Conservation (phyloP, 2,888 invertebrate genomes). For the Chloroclystis v-ata region DNA sequence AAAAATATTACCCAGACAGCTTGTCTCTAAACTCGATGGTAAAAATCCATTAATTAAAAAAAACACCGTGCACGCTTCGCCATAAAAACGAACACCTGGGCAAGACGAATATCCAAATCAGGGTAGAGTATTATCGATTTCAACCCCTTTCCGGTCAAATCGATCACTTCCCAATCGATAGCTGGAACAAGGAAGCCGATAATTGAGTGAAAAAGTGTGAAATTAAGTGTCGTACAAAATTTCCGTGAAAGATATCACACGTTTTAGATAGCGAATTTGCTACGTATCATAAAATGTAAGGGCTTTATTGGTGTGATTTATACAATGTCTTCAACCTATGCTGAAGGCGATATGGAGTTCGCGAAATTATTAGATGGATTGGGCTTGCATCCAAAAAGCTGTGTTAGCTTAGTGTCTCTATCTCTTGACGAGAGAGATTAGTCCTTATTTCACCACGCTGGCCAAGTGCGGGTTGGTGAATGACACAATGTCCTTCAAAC, state of each 20-base stretch:
- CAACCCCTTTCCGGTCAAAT: constrained; percentile 13
- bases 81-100: constrained; percentile 6
- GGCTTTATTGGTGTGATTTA: too few species aligned
- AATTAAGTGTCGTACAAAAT: neutral
- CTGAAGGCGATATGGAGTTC: too few species aligned
- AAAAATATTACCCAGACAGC: neutral
- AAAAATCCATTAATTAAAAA: constrained; percentile 1
- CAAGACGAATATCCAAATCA: constrained; percentile 7
- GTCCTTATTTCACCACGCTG: too few species aligned
- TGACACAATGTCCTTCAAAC: too few species aligned
- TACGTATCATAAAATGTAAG: too few species aligned
- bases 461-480: too few species aligned
- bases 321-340: too few species aligned
- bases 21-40: neutral
- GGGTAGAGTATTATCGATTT: constrained; percentile 10
- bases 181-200: neutral
- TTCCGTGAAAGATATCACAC: neutral
- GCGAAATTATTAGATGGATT: too few species aligned
- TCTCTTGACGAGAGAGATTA: too few species aligned
- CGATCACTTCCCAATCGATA: constrained; percentile 30
- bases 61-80: constrained; percentile 13
- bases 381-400: too few species aligned
- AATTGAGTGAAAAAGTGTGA: neutral
- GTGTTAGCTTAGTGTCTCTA: too few species aligned
- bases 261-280: too few species aligned